Base-by-base conservation (phyloP, 1,140 invertebrate species). In the Ericerus pela region DNA sequence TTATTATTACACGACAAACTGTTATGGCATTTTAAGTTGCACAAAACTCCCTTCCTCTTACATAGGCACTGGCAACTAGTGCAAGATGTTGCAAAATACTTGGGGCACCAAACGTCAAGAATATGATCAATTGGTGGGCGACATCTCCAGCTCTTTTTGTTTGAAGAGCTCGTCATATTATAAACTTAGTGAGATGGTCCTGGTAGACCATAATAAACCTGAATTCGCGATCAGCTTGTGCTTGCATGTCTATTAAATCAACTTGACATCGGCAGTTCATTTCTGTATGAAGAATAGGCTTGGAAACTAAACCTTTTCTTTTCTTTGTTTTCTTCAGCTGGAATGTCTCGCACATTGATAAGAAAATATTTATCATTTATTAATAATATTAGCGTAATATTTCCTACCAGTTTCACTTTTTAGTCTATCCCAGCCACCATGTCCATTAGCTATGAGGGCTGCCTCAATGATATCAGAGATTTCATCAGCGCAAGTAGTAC, bases 141-240 rank as follows among this genome's bases (percentile, higher is more conserved):
- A 58, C 28, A 27, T 58, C 57, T 24, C 28, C 57, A 5, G 53
- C 51, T 26, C 18, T 16, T 33, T 52, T 57, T 16, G 14, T 31
- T 54, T 37, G 33, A 10, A 70, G 54, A 20, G 66, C 20, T 31
- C 63, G 55, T 38, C 69, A 52, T 16, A 61, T 2, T 0, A 70
- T 60, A 62, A 72, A 74, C 64, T 75, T 74, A 0, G 69, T 75
- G 29, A 72, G 62, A 59, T 74, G 67, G 56, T 72, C 66, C 65
- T 73, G 68, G 60, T 74, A 75, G 12, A 70, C 62, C 38, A 75
- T 57, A 54, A 74, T 67, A 59, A 68, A 73, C 59, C 67, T 70
- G 53, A 57, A 71, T 1, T 67, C 61, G 20, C 64, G 63, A 64
- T 74, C 71, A 28, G 64, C 56, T 54, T 69, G 62, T 29, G 67